phyloP scores from a whole-genome alignment of 2,113 vertebrate species.

The Cyrtonyx montezumae region DNA sequence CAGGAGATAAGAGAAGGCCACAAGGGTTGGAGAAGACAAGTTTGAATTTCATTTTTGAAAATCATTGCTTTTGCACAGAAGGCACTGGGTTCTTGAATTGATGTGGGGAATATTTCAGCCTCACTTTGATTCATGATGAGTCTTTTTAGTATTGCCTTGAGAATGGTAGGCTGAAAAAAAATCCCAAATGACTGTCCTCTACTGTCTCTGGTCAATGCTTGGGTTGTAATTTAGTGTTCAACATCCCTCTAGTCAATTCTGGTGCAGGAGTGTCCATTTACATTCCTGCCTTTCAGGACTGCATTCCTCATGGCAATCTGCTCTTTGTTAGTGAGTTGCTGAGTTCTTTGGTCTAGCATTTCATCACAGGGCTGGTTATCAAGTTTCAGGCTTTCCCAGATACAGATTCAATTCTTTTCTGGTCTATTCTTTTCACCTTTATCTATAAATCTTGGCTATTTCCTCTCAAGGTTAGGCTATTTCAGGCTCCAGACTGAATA shows the following conservation, averaged over 20 bases:
- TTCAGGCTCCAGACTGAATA: slow-evolving; percentile 26
- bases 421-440: not conserved
- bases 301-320: not conserved
- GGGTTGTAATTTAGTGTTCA: not conserved
- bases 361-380: not conserved
- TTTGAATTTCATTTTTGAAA: not conserved
- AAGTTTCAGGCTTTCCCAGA: not conserved
- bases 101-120: not conserved
- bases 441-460: slow-evolving; percentile 31
- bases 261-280: slow-evolving; percentile 21
- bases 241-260: not conserved
- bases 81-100: not conserved
- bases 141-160: not conserved
- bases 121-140: not conserved
- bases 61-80: not conserved
- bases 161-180: not conserved
- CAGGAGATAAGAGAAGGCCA: not conserved
- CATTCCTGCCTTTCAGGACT: slow-evolving; percentile 7
- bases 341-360: not conserved
- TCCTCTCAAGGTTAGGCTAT: slow-evolving; percentile 39
- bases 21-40: not conserved
- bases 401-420: not conserved
- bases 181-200: not conserved
- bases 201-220: not conserved
- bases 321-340: not conserved